Evolutionary conservation across 2,797 vertebrate genomes (phyloP).

Genomic region (Aratinga solstitialis): DNA sequence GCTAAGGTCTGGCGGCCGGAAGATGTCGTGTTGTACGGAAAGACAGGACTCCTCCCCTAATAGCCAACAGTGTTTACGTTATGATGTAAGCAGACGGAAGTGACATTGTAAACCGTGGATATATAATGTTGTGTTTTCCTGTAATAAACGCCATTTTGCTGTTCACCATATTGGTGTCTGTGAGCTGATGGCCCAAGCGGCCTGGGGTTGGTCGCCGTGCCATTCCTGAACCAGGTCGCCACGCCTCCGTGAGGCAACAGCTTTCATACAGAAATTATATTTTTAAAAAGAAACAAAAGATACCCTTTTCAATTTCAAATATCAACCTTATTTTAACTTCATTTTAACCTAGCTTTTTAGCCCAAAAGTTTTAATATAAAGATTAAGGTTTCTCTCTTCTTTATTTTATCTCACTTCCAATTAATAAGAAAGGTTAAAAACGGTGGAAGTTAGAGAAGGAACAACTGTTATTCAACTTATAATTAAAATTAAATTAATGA

Average conservation of each 20-base stretch:
- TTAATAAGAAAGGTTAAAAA: not conserved
- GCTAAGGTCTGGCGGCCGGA: too few species aligned
- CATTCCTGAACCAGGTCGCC: too few species aligned
- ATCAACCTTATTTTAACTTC: not conserved
- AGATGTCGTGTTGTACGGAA: too few species aligned
- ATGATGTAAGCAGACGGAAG: too few species aligned
- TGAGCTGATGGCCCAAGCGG: too few species aligned
- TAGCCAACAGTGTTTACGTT: too few species aligned
- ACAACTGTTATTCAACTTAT: not conserved
- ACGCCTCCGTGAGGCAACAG: not conserved
- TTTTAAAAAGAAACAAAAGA: not conserved
- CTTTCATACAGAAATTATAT: not conserved
- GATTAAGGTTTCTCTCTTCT: not conserved
- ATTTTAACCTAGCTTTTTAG: not conserved
- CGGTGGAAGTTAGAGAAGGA: not conserved
- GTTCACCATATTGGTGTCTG: too few species aligned
- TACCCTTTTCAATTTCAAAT: not conserved
- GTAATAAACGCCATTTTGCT: too few species aligned
- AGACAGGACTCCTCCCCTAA: too few species aligned
- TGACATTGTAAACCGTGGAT: too few species aligned
- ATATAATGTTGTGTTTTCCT: too few species aligned
- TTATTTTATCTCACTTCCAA: not conserved
- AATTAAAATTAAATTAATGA: not conserved
- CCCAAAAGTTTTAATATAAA: not conserved
- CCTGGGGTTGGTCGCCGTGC: too few species aligned